These are phyloP conservation scores for Thaumetopoea pityocampa DNA, from an alignment of 1,140 invertebrate species.

Conservation along the genomic window DNA sequence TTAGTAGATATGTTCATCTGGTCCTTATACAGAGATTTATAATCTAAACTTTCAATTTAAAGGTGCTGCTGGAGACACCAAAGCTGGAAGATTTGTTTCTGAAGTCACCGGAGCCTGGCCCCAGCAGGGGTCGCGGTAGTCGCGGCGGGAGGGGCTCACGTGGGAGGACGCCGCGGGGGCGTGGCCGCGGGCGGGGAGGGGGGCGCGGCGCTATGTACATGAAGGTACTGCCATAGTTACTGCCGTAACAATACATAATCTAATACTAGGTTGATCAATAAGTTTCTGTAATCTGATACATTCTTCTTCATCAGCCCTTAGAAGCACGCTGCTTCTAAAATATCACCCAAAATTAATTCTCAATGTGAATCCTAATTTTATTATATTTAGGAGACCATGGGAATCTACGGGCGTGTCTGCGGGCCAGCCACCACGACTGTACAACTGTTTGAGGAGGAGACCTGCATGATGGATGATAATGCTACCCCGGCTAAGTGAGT, in stretches of 20 bases:
- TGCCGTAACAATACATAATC: too few species aligned
- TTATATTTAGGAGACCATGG: slow-evolving; percentile 55
- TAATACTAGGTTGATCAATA: too few species aligned
- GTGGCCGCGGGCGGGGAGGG: slow-evolving; percentile 50
- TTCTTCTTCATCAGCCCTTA: too few species aligned
- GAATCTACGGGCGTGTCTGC: slow-evolving; percentile 65
- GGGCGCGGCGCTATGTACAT: slow-evolving; percentile 64
- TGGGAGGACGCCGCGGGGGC: slow-evolving; percentile 35
- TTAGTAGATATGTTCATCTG: too few species aligned
- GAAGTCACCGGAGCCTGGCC: slow-evolving; percentile 42
- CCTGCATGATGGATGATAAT: slow-evolving; percentile 89
- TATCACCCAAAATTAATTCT: too few species aligned
- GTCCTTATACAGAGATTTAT: too few species aligned
- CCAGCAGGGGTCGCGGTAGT: slow-evolving; percentile 31
- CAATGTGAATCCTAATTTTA: not conserved
- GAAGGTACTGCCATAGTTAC: too few species aligned
- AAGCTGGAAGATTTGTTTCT: slow-evolving; percentile 42
- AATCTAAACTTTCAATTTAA: too few species aligned
- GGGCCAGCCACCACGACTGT: slow-evolving; percentile 71
- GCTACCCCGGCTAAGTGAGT: slow-evolving; percentile 72
- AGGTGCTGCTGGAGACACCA: slow-evolving; percentile 36
- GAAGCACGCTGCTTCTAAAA: too few species aligned
- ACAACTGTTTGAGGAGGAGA: slow-evolving; percentile 89
- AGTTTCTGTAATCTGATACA: too few species aligned
- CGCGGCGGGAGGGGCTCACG: slow-evolving; percentile 36